Evolutionary conservation across 2,797 vertebrate genomes (phyloP).

Genomic region (Coracias cyanogaster): DNA sequence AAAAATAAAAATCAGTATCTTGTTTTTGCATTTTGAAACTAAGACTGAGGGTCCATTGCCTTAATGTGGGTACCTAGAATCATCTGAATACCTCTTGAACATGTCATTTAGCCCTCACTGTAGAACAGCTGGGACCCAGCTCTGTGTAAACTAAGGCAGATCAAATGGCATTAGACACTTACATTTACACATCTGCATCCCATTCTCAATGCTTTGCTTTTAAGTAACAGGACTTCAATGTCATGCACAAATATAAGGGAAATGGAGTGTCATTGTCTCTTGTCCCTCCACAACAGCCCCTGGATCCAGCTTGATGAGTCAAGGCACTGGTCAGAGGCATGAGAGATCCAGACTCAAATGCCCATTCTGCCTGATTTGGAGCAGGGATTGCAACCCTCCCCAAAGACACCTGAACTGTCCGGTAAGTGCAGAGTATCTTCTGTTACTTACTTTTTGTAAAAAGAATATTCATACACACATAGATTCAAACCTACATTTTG

Average conservation of each 20-base stretch:
- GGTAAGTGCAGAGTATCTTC: not conserved
- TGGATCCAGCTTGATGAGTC: not conserved
- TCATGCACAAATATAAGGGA: not conserved
- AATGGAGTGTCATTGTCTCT: not conserved
- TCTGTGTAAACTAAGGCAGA: not conserved
- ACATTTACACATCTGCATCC: not conserved
- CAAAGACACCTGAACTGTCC: not conserved
- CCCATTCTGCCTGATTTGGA: not conserved
- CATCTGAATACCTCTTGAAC: not conserved
- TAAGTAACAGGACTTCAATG: not conserved
- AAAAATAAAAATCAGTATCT: not conserved
- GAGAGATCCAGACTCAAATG: not conserved
- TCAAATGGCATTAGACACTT: not conserved
- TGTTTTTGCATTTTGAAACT: not conserved
- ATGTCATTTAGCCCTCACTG: not conserved
- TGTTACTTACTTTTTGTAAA: not conserved
- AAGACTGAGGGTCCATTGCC: not conserved
- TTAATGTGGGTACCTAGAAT: not conserved
- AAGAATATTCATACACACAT: not conserved
- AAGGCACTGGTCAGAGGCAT: not conserved
- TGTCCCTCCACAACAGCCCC: accelerated
- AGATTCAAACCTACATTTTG: not conserved
- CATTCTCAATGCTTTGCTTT: not conserved
- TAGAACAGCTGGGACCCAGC: not conserved
- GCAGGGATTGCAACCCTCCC: not conserved